A percentile compares a stretch with the other conserved stretches of the same genome.
phyloP scores from a whole-genome alignment of 2,888 invertebrate species.

The Cremastobaeus sp. region DNA sequence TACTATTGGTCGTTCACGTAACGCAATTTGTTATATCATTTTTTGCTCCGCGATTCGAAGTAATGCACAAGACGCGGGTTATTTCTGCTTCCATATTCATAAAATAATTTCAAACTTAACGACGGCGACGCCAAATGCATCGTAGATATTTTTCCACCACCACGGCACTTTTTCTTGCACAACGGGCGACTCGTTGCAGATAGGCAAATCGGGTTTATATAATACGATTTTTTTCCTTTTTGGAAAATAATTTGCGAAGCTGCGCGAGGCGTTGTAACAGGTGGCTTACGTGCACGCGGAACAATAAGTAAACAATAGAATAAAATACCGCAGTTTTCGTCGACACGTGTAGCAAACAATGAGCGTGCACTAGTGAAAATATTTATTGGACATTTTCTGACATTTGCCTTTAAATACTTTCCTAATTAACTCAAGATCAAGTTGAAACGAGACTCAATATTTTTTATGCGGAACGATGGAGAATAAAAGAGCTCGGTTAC shows the following conservation, averaged over 20 bases:
- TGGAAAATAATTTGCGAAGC: background rate
- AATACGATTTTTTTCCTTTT: constrained; percentile 1
- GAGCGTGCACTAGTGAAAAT: too few species aligned
- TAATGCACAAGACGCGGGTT: background rate
- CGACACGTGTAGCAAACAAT: background rate
- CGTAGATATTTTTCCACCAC: background rate
- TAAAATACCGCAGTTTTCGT: background rate
- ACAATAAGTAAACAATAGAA: background rate
- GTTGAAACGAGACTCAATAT: too few species aligned
- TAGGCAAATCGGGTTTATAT: background rate
- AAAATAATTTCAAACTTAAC: background rate
- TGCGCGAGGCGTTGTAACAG: background rate
- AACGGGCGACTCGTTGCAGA: too few species aligned
- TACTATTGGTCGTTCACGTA: constrained; percentile 36
- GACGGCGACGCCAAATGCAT: constrained; percentile 1
- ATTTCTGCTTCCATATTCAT: background rate
- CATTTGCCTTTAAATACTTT: too few species aligned
- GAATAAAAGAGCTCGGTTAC: too few species aligned
- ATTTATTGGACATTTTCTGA: too few species aligned
- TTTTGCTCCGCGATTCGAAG: background rate
- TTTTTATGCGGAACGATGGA: too few species aligned
- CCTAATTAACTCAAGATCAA: too few species aligned
- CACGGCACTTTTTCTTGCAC: background rate
- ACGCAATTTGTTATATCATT: constrained; percentile 26
- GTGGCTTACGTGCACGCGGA: background rate